phyloP scores from a whole-genome alignment of 2,888 invertebrate species.

The Geophilus truncorum region DNA sequence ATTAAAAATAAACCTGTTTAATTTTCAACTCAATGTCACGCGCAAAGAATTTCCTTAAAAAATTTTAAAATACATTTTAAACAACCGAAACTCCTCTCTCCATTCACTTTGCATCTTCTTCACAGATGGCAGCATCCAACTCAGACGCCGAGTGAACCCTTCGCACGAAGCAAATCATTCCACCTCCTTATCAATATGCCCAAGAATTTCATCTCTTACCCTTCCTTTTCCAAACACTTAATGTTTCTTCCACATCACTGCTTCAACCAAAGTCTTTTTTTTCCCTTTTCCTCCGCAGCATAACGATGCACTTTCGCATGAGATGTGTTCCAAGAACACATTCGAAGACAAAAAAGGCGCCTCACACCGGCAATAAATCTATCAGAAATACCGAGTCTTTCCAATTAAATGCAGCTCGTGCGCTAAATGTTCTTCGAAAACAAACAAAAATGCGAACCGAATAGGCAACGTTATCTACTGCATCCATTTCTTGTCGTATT shows the following conservation, averaged over 20 bases:
- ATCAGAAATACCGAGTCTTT: not conserved
- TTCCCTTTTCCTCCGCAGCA: not conserved
- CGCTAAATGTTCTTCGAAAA: not conserved
- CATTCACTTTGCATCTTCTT: not conserved
- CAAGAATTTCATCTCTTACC: slow-evolving; percentile 15
- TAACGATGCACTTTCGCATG: slow-evolving; percentile 1
- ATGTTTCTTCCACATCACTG: slow-evolving; percentile 14
- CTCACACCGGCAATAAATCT: not conserved
- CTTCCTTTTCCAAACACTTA: not conserved
- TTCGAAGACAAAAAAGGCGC: not conserved
- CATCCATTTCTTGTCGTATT: not conserved
- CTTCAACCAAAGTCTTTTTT: not conserved
- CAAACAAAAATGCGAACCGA: not conserved
- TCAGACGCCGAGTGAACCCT: not conserved
- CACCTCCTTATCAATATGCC: slow-evolving; percentile 11
- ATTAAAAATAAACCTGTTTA: not conserved
- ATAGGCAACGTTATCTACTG: not conserved
- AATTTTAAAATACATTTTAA: not conserved
- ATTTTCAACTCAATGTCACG: not conserved
- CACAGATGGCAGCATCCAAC: slow-evolving; percentile 20
- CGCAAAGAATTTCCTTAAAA: not conserved
- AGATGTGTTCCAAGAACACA: slow-evolving; percentile 7
- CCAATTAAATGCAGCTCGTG: not conserved
- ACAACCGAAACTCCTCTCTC: not conserved
- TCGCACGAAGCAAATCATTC: not conserved